phyloP scores from a whole-genome alignment of 2,797 vertebrate genomes.

The Coracias cyanogaster region DNA sequence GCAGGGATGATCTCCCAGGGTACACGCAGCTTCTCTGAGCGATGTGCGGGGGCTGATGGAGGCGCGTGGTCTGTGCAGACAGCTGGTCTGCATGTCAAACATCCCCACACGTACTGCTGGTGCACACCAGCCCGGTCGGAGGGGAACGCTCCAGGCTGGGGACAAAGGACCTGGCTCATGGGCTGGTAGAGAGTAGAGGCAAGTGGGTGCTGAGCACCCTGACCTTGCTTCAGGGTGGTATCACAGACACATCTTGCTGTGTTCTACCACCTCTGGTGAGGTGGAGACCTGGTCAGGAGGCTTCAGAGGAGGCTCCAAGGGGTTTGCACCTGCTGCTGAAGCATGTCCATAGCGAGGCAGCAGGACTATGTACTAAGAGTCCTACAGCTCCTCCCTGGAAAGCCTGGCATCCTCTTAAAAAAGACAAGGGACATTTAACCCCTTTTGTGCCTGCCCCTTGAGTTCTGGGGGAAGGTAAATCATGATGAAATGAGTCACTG shows the following conservation, averaged over 20 bases:
- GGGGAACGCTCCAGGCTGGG: neutral
- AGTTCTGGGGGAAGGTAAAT: neutral
- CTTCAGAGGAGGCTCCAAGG: neutral
- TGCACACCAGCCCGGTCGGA: neutral
- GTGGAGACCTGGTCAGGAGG: neutral
- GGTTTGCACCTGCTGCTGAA: neutral
- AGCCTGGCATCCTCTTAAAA: neutral
- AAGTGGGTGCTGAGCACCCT: neutral
- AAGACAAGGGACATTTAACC: neutral
- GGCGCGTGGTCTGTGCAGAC: neutral
- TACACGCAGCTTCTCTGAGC: neutral
- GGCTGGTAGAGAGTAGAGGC: neutral
- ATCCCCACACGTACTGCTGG: fast-evolving
- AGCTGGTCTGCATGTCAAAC: neutral
- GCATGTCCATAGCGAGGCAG: fast-evolving
- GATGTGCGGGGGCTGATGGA: neutral
- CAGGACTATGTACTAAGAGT: too few species aligned
- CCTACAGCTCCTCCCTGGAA: neutral
- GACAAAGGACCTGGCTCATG: fast-evolving
- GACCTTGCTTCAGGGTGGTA: neutral
- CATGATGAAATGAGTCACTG: fast-evolving
- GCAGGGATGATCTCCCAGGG: neutral
- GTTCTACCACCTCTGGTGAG: fast-evolving
- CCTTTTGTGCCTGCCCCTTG: too few species aligned
- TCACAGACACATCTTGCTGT: neutral